phyloP scores from a whole-genome alignment of 1,140 invertebrate genomes.

The Drosophila suzukii region DNA sequence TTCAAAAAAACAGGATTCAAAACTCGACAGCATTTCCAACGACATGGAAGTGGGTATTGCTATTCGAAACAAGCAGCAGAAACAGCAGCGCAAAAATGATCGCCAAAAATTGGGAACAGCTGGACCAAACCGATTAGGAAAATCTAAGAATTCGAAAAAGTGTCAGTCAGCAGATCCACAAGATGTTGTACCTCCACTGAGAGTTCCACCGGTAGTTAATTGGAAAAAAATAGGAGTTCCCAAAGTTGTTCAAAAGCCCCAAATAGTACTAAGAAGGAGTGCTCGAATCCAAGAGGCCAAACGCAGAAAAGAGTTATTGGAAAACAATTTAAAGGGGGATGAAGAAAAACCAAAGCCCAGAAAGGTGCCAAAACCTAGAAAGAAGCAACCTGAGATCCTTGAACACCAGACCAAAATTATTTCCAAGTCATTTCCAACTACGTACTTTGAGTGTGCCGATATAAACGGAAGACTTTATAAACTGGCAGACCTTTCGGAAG shows the following conservation, averaged over 20 bases:
- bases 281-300: neutral
- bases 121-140: neutral
- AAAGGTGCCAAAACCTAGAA: neutral
- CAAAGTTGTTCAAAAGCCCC: neutral
- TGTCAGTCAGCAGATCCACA: neutral
- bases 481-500: neutral
- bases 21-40: neutral
- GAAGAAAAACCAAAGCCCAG: neutral
- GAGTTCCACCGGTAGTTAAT: neutral
- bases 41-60: neutral
- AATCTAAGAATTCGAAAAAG: neutral
- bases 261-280: neutral
- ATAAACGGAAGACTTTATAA: slow-evolving; percentile 5
- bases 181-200: neutral
- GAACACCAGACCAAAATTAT: neutral
- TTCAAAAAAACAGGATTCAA: neutral
- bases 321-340: neutral
- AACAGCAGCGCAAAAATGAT: neutral
- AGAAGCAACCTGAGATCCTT: neutral
- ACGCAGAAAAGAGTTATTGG: neutral
- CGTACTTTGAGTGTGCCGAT: neutral
- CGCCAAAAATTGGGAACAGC: neutral
- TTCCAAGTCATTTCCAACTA: neutral
- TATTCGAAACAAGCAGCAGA: neutral
- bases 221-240: neutral